A percentile compares a stretch with the other conserved stretches of the same genome.
These are phyloP conservation scores for Daboia siamensis DNA, from an alignment of 2,113 vertebrate species.

Conservation along the genomic window DNA sequence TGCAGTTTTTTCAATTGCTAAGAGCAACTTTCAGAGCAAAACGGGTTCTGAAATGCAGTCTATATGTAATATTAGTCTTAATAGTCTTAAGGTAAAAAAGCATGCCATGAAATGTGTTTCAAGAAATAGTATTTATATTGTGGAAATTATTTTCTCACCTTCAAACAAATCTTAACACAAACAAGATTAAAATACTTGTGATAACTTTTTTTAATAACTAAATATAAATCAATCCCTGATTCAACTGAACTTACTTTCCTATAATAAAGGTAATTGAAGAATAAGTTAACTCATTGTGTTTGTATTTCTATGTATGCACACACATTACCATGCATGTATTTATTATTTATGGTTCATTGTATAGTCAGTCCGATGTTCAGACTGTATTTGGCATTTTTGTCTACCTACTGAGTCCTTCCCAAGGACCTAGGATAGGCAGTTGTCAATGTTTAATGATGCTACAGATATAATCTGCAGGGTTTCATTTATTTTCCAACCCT, in stretches of 20 bases:
- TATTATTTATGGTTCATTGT: not conserved
- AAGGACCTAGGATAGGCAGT: too few relatives aligned
- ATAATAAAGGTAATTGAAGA: not conserved
- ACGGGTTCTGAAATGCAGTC: constrained; percentile 12
- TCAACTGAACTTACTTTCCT: not conserved
- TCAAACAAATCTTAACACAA: not conserved
- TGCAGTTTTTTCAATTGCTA: not conserved
- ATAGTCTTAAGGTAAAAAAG: accelerated
- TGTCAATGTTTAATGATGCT: too few relatives aligned
- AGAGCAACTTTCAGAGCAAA: constrained; percentile 2
- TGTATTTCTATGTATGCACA: not conserved
- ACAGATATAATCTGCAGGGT: too few relatives aligned
- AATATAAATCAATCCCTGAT: not conserved
- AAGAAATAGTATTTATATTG: not conserved
- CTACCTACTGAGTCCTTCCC: too few relatives aligned
- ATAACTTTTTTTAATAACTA: not conserved
- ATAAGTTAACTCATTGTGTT: not conserved
- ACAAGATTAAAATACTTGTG: not conserved
- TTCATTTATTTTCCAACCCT: not conserved
- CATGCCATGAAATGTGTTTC: not conserved
- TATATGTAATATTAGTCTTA: not conserved
- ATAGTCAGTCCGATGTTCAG: too few relatives aligned
- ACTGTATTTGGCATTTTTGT: too few relatives aligned
- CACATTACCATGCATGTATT: not conserved
- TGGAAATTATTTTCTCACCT: not conserved